phyloP scores from a whole-genome alignment of 2,888 invertebrate genomes.

The Drosophila barbarae region DNA sequence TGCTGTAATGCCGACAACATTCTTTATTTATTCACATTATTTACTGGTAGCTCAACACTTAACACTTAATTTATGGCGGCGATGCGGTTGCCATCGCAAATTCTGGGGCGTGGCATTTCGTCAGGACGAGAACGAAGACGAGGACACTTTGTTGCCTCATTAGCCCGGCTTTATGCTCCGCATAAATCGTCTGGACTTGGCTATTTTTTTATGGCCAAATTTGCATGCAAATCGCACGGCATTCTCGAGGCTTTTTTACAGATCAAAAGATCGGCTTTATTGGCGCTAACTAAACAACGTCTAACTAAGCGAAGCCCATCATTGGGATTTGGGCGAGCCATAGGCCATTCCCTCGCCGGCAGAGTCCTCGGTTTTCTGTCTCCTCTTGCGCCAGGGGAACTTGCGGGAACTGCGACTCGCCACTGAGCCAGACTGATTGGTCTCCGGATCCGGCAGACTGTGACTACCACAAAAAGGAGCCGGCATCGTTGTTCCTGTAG shows the following conservation, averaged over 20 bases:
- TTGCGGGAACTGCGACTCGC: constrained; percentile 33
- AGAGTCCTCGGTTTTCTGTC: constrained; percentile 53
- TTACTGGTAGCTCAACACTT: constrained; percentile 46
- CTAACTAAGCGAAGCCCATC: constrained; percentile 49
- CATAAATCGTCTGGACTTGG: constrained; percentile 66
- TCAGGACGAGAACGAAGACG: constrained; percentile 18
- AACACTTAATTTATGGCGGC: constrained; percentile 59
- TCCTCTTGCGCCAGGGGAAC: constrained; percentile 62
- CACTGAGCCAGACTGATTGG: constrained; percentile 18
- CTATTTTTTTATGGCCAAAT: constrained; percentile 39
- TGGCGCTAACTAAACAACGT: constrained; percentile 40
- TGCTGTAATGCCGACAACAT: constrained; percentile 33
- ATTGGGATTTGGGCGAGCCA: constrained; percentile 67
- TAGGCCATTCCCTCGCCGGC: constrained; percentile 38
- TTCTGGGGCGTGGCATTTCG: constrained; percentile 19
- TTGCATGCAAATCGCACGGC: constrained; percentile 46
- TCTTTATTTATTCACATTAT: constrained; percentile 49
- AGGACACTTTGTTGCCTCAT: constrained; percentile 52
- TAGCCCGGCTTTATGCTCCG: constrained; percentile 48
- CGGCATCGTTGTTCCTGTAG: constrained; percentile 4
- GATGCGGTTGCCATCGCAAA: constrained; percentile 27
- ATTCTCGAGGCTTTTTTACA: constrained; percentile 22
- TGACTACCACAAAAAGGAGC: constrained; percentile 53
- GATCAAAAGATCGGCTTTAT: constrained; percentile 39
- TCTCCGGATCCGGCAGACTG: constrained; percentile 58